phyloP scores from a whole-genome alignment of 2,888 invertebrate species.

The Ophion ventricosus region DNA sequence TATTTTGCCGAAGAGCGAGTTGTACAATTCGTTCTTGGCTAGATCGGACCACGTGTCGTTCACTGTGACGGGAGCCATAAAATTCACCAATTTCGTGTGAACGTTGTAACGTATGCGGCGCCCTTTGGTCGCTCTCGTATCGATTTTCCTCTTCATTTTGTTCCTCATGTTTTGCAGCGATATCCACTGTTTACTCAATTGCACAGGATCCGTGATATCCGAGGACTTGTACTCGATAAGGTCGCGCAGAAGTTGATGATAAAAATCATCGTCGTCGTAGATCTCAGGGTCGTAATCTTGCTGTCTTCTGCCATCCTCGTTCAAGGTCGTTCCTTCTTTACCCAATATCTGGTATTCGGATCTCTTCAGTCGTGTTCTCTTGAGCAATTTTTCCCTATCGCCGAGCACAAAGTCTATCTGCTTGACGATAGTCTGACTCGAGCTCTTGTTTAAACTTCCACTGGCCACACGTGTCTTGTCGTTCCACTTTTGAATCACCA shows the following conservation, averaged over 20 bases:
- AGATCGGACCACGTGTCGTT: slow-evolving; percentile 89
- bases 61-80: slow-evolving; percentile 92
- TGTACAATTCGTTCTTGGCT: slow-evolving; percentile 91
- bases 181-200: slow-evolving; percentile 95
- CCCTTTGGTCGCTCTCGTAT: slow-evolving; percentile 97
- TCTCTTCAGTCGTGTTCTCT: slow-evolving; percentile 91
- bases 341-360: slow-evolving; percentile 90
- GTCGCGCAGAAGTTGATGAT: slow-evolving; percentile 95
- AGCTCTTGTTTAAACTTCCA: slow-evolving; percentile 87
- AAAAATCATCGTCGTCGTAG: slow-evolving; percentile 98
- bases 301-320: slow-evolving; percentile 79
- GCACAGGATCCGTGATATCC: slow-evolving; percentile 92
- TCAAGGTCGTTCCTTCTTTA: slow-evolving; percentile 77
- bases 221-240: slow-evolving; percentile 96
- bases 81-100: slow-evolving; percentile 94
- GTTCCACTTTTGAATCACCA: slow-evolving; percentile 96
- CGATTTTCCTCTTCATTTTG: slow-evolving; percentile 96
- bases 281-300: slow-evolving; percentile 91
- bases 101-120: slow-evolving; percentile 94
- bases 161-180: slow-evolving; percentile 95
- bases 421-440: slow-evolving; percentile 87
- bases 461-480: slow-evolving; percentile 93
- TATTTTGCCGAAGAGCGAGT: slow-evolving; percentile 90
- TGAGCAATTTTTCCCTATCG: slow-evolving; percentile 90
- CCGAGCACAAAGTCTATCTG: slow-evolving; percentile 94